Base-by-base conservation (phyloP, 2,888 invertebrate species). In the Microctonus hyperodae region DNA sequence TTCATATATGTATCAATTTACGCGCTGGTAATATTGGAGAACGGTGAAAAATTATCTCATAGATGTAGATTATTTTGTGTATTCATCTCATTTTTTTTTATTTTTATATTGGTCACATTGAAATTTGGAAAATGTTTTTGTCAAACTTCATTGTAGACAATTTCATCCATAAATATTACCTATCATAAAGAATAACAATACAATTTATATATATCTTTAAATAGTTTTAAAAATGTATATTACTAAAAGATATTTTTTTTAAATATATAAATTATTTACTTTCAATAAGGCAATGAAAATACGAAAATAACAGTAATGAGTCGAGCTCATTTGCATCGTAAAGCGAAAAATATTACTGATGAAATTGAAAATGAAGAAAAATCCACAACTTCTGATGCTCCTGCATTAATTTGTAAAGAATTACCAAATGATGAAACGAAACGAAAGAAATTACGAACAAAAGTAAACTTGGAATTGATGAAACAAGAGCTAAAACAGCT, bases 401-500 rank as follows among this genome's bases (percentile, higher is more conserved):
- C 59, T 13, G 64, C 31, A 25, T 60, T 57, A 56, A 35, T 16
- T 37, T 51, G 51, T 58, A 44, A 58, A 58, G 58, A n/a, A n/a
- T n/a, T n/a, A n/a, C n/a, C 23, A 51, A 53, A n/a, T 1, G 35
- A 33, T 13, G 50, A 28, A 57, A n/a, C 50, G 23, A 28, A 48
- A 7, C 76, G 72, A 63, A 73, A 70, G 56, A 76, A 74, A 62
- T 13, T 53, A 31, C 72, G 73, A 59, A 72, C 72, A 4, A 67
- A 74, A 4, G 76, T 78, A 3, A 74, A 78, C 69, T 64, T 80
- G 28, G 72, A 79, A 67, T 69, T 69, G 69, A 78, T 79, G 79
- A 72, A 70, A 57, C 69, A 76, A 33, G 80, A 81, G 70, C 75
- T 82, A 35, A 78, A 77, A 59, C 82, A 81, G 60, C 72, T 83